Conservation (phyloP, 2,113 vertebrate species). For the Tyto alba region DNA sequence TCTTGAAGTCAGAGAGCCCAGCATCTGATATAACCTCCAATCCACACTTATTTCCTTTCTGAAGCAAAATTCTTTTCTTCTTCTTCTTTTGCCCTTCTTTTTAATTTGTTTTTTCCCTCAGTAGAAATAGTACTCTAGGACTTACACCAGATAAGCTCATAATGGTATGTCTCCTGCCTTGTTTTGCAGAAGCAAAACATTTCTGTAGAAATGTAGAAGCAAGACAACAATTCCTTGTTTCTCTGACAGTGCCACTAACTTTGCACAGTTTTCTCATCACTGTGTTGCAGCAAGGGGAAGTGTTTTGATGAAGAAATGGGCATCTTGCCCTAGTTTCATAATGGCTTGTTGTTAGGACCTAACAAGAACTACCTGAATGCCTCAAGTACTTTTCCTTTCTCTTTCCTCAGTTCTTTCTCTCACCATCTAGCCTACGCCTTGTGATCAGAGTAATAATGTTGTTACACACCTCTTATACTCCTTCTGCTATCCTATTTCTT, state of each 20-base stretch:
- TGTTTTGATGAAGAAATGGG: not conserved
- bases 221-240: not conserved
- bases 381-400: not conserved
- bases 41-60: not conserved
- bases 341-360: not conserved
- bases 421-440: not conserved
- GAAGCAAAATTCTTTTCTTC: not conserved
- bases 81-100: not conserved
- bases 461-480: not conserved
- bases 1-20: not conserved
- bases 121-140: not conserved
- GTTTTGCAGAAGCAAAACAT: not conserved
- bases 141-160: not conserved
- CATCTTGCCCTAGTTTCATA: not conserved
- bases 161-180: not conserved
- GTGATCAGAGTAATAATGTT: not conserved
- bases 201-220: not conserved
- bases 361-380: not conserved
- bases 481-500: not conserved
- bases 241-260: not conserved
- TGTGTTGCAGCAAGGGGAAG: not conserved
- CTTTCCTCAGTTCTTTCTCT: not conserved
- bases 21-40: not conserved
- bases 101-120: not conserved
- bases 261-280: not conserved